Evolutionary conservation across 2,113 vertebrate genomes (phyloP).

Genomic region (Larimichthys crocea): DNA sequence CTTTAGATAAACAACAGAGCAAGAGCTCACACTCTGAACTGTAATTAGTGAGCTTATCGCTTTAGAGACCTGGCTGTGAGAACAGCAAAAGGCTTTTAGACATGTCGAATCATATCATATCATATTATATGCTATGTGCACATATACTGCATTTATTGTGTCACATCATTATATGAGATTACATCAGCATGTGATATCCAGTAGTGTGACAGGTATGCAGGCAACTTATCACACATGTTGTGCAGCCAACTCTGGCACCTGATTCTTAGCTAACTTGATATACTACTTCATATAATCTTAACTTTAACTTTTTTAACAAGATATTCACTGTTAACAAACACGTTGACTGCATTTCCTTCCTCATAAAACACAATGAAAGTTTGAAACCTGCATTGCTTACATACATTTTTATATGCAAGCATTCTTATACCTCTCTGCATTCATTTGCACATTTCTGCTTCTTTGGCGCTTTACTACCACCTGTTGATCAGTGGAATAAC

Average conservation of each 20-base stretch:
- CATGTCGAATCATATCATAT: constrained; percentile 13
- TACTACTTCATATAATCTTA: neutral
- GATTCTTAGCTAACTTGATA: neutral
- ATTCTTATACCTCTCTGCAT: neutral
- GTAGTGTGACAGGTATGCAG: neutral
- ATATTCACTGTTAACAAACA: neutral
- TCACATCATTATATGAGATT: neutral
- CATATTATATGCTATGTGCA: neutral
- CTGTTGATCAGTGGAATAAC: neutral
- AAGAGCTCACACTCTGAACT: constrained; percentile 48
- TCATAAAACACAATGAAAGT: neutral
- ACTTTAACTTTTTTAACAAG: neutral
- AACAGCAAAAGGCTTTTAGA: neutral
- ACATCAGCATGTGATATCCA: neutral
- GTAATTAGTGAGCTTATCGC: constrained; percentile 59
- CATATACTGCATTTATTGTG: neutral
- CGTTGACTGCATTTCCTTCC: neutral
- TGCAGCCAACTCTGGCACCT: neutral
- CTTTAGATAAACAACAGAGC: constrained; percentile 64
- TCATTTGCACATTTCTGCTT: neutral
- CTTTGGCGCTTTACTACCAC: neutral
- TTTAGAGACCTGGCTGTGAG: constrained; percentile 11
- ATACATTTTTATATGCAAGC: neutral
- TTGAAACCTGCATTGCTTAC: neutral
- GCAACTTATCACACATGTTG: neutral